Conservation (phyloP, 2,113 vertebrate genomes). For the Falcunculus frontatus region DNA sequence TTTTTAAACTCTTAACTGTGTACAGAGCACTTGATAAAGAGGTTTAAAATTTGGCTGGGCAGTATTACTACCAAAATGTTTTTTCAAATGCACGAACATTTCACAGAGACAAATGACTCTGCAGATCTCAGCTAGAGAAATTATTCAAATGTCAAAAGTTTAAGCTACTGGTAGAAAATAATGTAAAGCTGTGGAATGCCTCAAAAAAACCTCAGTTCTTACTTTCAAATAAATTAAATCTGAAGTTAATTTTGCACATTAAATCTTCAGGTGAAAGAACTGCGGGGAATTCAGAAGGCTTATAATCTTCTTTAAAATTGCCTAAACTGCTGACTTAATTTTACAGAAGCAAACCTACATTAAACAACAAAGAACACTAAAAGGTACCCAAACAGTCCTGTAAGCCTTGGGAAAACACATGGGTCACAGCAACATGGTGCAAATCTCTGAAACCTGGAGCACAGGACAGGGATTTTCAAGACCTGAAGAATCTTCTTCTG, state of each 20-base stretch:
- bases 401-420: background rate
- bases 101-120: constrained; percentile 8
- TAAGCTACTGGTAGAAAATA: constrained; percentile 4
- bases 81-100: background rate
- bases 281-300: background rate
- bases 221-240: background rate
- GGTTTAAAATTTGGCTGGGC: background rate
- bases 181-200: background rate
- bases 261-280: background rate
- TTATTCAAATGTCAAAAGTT: constrained; percentile 17
- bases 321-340: background rate
- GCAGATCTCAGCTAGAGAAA: background rate
- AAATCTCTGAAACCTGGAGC: background rate
- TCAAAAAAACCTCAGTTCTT: background rate
- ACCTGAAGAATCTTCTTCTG: background rate
- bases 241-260: background rate
- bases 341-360: background rate
- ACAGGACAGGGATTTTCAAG: background rate
- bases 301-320: background rate
- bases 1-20: constrained; percentile 18
- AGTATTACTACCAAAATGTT: background rate
- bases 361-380: background rate
- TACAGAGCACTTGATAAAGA: background rate
- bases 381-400: background rate
- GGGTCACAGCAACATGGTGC: background rate